These are phyloP conservation scores for Pherbina coryleti DNA, from an alignment of 2,888 invertebrate genomes.

Conservation along the genomic window DNA sequence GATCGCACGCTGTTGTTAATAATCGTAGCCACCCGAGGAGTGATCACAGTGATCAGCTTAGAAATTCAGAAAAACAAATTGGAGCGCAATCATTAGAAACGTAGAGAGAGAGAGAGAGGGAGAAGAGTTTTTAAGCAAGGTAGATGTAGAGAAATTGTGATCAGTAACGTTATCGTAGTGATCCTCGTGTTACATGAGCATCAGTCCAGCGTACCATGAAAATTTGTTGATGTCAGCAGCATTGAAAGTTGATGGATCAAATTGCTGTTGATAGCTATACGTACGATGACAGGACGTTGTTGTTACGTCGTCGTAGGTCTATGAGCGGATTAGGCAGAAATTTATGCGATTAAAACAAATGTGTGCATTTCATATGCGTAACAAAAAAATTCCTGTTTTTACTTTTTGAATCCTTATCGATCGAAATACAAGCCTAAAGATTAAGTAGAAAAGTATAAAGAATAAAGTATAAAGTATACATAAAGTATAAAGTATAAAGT, in stretches of 20 bases:
- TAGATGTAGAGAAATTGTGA: background rate
- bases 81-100: background rate
- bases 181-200: slow-evolving; percentile 18
- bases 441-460: too few relatives aligned
- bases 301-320: too few relatives aligned
- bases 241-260: background rate
- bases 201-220: background rate
- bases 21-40: slow-evolving; percentile 45
- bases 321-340: too few relatives aligned
- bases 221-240: background rate
- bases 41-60: slow-evolving; percentile 36
- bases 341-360: too few relatives aligned
- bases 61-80: slow-evolving; percentile 35
- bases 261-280: background rate
- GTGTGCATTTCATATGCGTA: too few relatives aligned
- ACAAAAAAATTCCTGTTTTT: too few relatives aligned
- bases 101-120: background rate
- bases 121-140: background rate
- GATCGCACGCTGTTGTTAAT: slow-evolving; percentile 44
- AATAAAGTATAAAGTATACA: too few relatives aligned
- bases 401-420: too few relatives aligned
- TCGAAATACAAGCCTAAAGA: too few relatives aligned
- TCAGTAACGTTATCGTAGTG: background rate
- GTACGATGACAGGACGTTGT: background rate
- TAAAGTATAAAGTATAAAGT: too few relatives aligned